Evolutionary conservation across 2,797 vertebrate species (phyloP).

Genomic region (Gambelia wislizenii): DNA sequence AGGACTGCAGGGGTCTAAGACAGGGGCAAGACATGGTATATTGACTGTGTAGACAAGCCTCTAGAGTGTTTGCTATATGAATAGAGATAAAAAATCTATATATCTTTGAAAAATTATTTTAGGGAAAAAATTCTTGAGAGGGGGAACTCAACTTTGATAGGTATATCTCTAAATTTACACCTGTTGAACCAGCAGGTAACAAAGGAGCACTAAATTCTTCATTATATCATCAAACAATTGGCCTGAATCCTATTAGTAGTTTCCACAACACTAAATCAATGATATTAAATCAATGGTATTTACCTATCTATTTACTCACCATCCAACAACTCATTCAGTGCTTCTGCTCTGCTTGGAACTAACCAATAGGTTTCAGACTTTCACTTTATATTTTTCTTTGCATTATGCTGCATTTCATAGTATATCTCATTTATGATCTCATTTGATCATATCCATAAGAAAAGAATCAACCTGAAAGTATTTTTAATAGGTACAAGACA

Average conservation of each 20-base stretch:
- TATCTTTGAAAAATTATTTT: background rate
- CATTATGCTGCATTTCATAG: constrained; percentile 25
- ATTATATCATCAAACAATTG: constrained; percentile 25
- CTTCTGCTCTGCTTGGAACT: too few relatives aligned
- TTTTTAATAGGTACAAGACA: constrained; percentile 4
- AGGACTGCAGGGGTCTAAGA: too few relatives aligned
- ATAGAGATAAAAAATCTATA: background rate
- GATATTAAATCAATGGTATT: too few relatives aligned
- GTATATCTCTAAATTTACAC: constrained; percentile 9
- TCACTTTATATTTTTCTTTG: background rate
- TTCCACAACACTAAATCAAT: too few relatives aligned
- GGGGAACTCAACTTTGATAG: background rate
- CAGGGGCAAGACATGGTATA: too few relatives aligned
- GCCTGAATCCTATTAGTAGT: too few relatives aligned
- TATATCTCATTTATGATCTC: constrained; percentile 28
- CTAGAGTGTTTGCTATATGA: too few relatives aligned
- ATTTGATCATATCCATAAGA: constrained; percentile 18
- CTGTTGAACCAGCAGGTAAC: background rate
- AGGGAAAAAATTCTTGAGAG: background rate
- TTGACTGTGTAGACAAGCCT: too few relatives aligned
- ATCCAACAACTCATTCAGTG: too few relatives aligned
- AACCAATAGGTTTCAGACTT: too few relatives aligned
- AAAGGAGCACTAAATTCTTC: background rate
- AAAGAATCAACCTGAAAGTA: background rate
- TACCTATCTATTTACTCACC: too few relatives aligned